Percentiles rank a stretch among this genome's conserved stretches.
phyloP scores from a whole-genome alignment of 1,140 invertebrate species.

The Oncopodura yosiiana region DNA sequence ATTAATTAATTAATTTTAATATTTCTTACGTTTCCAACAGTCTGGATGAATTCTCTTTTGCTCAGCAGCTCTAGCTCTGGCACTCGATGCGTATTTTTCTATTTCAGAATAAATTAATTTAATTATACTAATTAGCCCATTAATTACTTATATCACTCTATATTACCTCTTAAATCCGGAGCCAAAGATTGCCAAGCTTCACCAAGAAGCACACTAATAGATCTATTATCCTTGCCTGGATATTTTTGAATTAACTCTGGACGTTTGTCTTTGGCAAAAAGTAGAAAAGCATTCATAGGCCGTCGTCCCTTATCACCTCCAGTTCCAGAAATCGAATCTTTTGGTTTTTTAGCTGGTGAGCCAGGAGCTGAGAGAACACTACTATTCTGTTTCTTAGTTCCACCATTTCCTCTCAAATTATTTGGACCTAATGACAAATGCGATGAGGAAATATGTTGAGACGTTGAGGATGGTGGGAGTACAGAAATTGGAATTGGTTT shows the following conservation, averaged over 20 bases:
- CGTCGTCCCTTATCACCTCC: conserved; percentile 35
- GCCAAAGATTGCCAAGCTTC: conserved; percentile 46
- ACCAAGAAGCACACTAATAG: conserved; percentile 48
- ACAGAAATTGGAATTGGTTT: conserved; percentile 4
- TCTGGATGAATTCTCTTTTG: conserved; percentile 48
- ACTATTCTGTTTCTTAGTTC: too few relatives aligned
- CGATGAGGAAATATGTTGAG: too few relatives aligned
- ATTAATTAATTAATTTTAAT: too few relatives aligned
- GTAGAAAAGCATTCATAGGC: conserved; percentile 52
- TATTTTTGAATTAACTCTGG: conserved; percentile 46
- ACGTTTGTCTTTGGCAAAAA: conserved; percentile 48
- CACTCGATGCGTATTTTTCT: conserved; percentile 42
- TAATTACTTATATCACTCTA: too few relatives aligned
- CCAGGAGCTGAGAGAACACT: conserved; percentile 10
- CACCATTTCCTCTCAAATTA: neutral
- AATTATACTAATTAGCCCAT: too few relatives aligned
- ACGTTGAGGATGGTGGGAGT: too few relatives aligned
- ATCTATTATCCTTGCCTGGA: conserved; percentile 50
- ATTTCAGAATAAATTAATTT: too few relatives aligned
- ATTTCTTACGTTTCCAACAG: conserved; percentile 50
- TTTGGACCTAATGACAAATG: neutral
- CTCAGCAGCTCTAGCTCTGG: conserved; percentile 44
- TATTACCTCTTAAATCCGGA: too few relatives aligned
- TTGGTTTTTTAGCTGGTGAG: conserved; percentile 25
- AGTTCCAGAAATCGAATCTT: conserved; percentile 5